phyloP scores from a whole-genome alignment of 2,797 vertebrate genomes.

The Cuniculus paca region DNA sequence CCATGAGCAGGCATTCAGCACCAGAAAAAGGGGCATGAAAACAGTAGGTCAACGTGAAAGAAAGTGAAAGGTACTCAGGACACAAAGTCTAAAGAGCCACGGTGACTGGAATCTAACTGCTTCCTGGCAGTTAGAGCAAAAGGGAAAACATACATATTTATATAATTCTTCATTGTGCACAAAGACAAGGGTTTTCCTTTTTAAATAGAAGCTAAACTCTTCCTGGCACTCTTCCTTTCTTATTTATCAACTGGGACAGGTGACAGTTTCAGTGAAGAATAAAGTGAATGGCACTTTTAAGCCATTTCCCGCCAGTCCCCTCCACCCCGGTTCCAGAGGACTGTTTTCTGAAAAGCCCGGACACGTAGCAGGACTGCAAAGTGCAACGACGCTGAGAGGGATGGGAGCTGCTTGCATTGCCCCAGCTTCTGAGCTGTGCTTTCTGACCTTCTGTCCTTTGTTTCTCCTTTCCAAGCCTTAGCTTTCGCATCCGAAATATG shows the following conservation, averaged over 20 bases:
- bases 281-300: neutral
- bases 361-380: accelerated
- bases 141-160: neutral
- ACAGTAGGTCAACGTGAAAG: neutral
- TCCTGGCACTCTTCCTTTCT: neutral
- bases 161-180: neutral
- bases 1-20: neutral
- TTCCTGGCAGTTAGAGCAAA: neutral
- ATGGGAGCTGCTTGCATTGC: neutral
- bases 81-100: neutral
- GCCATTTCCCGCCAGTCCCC: neutral
- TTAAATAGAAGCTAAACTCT: neutral
- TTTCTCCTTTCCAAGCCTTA: neutral
- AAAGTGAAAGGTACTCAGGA: neutral
- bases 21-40: neutral
- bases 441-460: neutral
- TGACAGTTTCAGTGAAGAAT: neutral
- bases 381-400: accelerated
- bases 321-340: accelerated
- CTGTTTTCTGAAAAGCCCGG: neutral
- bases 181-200: neutral
- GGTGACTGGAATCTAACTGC: neutral
- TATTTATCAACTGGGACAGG: neutral
- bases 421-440: neutral
- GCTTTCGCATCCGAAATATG: neutral